Evolutionary conservation across 2,888 invertebrate species (phyloP).

Genomic region (Drosophila borborema): DNA sequence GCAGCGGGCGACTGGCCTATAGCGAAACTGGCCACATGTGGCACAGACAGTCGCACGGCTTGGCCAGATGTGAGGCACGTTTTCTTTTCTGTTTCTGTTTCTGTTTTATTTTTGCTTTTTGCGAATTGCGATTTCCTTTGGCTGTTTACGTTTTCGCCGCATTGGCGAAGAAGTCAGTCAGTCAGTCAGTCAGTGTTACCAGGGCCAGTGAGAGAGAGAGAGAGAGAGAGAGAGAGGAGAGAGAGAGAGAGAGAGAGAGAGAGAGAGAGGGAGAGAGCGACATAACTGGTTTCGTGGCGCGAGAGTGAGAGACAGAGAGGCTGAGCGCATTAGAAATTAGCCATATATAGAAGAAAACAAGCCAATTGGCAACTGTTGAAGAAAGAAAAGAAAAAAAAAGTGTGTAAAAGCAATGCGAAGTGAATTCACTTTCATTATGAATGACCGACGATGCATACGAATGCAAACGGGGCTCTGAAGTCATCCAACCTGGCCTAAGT

Average conservation of each 20-base stretch:
- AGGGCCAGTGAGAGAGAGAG: too few species aligned
- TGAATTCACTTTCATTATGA: constrained; percentile 84
- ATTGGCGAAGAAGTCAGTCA: constrained; percentile 66
- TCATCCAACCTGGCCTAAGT: constrained; percentile 73
- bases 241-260: constrained; percentile 34
- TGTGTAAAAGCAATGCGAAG: constrained; percentile 66
- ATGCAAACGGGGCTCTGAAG: constrained; percentile 58
- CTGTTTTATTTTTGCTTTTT: constrained; percentile 27
- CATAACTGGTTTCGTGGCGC: constrained; percentile 56
- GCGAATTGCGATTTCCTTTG: constrained; percentile 47
- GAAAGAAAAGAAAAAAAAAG: constrained; percentile 24
- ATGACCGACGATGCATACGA: constrained; percentile 79
- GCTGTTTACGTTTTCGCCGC: constrained; percentile 56
- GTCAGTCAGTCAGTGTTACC: constrained; percentile 70
- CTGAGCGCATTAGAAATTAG: constrained; percentile 72
- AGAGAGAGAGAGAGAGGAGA: constrained; percentile 16
- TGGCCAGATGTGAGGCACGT: constrained; percentile 42
- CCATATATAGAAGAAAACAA: constrained; percentile 49
- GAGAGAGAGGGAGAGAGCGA: constrained; percentile 24
- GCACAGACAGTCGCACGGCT: constrained; percentile 18
- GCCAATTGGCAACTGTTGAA: constrained; percentile 32
- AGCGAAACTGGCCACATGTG: constrained; percentile 71
- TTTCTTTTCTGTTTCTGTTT: constrained; percentile 33
- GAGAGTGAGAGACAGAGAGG: constrained; percentile 22
- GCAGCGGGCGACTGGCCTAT: constrained; percentile 17